Base-by-base conservation (phyloP, 2,113 vertebrate species). In the Columba livia region DNA sequence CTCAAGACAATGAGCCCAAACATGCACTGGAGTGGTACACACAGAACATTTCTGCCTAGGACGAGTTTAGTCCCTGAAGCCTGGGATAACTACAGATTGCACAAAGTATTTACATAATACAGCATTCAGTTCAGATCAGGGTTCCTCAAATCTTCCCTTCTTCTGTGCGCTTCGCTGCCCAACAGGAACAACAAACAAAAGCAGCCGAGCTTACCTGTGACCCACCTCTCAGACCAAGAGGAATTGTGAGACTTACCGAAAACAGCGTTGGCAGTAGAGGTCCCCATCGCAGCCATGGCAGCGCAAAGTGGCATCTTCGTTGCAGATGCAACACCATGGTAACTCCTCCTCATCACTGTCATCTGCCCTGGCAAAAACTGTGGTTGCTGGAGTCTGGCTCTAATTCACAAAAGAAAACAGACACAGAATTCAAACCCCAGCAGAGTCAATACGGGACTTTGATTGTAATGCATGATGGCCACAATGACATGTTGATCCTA, bases 261-360 rank as follows among this genome's bases (percentile, higher is more conserved):
- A 99, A 95, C 99, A 99, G 92, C 98, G 98, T 85, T 97, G 97
- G 93, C 99, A 99, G 97, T 98, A 99, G 53, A 99, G 98, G 90
- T 99, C 99, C 61, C 98, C 98, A 0, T 99, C 98, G 3, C 99
- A 99, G 69, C 98, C 98, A 42, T 98, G 97, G 84, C 99, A 99
- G 70, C 99, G 99, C 62, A 99, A 72, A 6, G 95, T 95, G 77
- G 99, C 99, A 8, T 99, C 98, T 54, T 98, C 98, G 2, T 99
- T 99, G 96, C 99, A 99, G 98, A 99, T 99, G 94, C 99, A 99
- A 96, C 99, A 99, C 99, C 99, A 99, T 18, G 99, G 99, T 90
- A 99, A 98, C 96, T 99, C 99, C 12, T 99, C 99, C 2, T 98
- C 98, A 28, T 98, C 98, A 11, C 98, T 98, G 85, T 98, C 97